Conservation (phyloP, 2,888 invertebrate genomes). For the Rotaria sp. region DNA sequence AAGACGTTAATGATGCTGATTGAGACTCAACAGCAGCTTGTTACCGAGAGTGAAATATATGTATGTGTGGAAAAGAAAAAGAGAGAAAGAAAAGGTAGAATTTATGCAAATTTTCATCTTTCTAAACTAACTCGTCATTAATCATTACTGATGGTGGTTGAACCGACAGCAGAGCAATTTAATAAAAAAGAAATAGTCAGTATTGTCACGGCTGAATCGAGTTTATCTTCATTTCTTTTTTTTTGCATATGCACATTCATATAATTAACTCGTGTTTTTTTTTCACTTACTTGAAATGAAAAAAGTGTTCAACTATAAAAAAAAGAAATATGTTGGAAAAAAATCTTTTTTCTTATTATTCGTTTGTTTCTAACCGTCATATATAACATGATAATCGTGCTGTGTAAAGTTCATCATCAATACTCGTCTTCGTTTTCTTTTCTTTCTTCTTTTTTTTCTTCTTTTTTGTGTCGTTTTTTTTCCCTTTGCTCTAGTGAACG, state of each 20-base stretch:
- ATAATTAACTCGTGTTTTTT: not conserved
- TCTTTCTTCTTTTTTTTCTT: not conserved
- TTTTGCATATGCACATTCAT: not conserved
- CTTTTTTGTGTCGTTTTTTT: not conserved
- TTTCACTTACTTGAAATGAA: not conserved
- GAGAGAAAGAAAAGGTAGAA: not conserved
- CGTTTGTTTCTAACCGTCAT: not conserved
- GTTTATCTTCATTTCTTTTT: not conserved
- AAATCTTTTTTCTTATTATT: not conserved
- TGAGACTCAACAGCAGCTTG: not conserved
- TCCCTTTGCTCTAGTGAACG: not conserved
- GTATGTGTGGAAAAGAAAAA: no score
- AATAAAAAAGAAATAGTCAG: not conserved
- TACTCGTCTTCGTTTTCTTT: not conserved
- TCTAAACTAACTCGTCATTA: not conserved
- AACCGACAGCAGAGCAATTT: not conserved
- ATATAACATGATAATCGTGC: not conserved
- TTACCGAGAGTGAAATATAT: not conserved
- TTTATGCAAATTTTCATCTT: not conserved
- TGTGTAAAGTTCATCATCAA: not conserved
- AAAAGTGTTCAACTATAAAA: not conserved
- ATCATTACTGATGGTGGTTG: not conserved
- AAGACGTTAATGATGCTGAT: not conserved
- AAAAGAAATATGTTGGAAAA: not conserved
- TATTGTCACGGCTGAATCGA: not conserved